Percentiles rank a stretch among this genome's conserved stretches.
phyloP scores from a whole-genome alignment of 2,888 invertebrate genomes.

The Leptarthrus brevirostris region DNA sequence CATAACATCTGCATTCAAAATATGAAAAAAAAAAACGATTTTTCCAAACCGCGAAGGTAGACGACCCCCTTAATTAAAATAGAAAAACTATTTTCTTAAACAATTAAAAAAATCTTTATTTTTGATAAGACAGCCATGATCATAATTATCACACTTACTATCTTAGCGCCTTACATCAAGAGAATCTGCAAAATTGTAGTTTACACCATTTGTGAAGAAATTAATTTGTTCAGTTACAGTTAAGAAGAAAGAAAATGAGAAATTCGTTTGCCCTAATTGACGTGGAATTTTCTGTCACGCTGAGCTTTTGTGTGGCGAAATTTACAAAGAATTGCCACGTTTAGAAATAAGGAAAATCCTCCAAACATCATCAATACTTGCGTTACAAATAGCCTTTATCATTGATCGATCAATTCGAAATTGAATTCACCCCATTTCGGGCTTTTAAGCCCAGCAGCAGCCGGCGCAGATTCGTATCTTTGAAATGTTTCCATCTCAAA shows the following conservation, averaged over 20 bases:
- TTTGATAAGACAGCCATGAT: too few species aligned
- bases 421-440: background rate
- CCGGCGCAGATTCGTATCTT: constrained; percentile 15
- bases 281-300: background rate
- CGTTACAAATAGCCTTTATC: background rate
- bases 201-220: background rate
- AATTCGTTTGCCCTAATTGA: constrained; percentile 1
- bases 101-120: too few species aligned
- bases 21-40: too few species aligned
- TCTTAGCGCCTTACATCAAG: too few species aligned
- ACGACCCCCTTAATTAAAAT: too few species aligned
- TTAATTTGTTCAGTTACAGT: too few species aligned
- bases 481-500: background rate
- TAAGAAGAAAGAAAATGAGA: background rate
- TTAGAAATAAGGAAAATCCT: background rate
- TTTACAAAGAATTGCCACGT: background rate
- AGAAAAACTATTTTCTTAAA: too few species aligned
- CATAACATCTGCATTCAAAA: too few species aligned
- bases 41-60: too few species aligned
- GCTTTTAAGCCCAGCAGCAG: background rate
- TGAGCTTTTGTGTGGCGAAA: background rate
- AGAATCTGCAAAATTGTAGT: too few species aligned
- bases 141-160: too few species aligned
- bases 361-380: background rate
- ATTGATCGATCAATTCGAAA: background rate